Evolutionary conservation across 2,113 vertebrate species (phyloP).

Genomic region (Glaucidium brasilianum): DNA sequence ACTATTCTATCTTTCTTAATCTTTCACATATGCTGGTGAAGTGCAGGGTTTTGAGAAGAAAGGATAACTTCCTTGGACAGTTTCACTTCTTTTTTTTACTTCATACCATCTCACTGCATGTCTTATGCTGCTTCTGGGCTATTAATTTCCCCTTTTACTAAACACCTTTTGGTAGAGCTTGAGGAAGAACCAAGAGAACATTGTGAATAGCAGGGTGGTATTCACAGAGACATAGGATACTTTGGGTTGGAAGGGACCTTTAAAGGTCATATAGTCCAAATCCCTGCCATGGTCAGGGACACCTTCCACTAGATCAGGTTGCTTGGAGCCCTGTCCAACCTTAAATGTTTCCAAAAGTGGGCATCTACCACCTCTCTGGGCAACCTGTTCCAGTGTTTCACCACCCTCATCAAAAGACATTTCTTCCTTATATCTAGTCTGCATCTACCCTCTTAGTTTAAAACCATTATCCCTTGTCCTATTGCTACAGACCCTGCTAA

Average conservation of each 20-base stretch:
- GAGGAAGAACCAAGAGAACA: background rate
- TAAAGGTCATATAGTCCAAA: background rate
- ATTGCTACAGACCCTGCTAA: background rate
- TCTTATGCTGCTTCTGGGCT: background rate
- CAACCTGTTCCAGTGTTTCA: background rate
- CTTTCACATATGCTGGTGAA: background rate
- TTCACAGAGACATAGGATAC: background rate
- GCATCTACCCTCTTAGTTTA: background rate
- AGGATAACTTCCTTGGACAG: background rate
- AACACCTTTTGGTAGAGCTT: background rate
- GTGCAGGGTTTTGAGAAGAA: background rate
- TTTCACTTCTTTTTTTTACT: background rate
- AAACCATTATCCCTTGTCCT: background rate
- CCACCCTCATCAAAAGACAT: background rate
- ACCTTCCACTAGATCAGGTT: background rate
- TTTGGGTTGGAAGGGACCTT: background rate
- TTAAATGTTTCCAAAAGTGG: background rate
- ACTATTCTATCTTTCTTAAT: background rate
- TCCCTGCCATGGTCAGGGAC: background rate
- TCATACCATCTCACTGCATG: background rate
- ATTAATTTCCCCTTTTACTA: background rate
- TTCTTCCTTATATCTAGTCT: background rate
- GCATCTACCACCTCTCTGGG: background rate
- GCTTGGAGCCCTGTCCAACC: background rate
- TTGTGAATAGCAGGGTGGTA: background rate